phyloP scores from a whole-genome alignment of 1,140 invertebrate species.

The Aphelenchoides avenae region DNA sequence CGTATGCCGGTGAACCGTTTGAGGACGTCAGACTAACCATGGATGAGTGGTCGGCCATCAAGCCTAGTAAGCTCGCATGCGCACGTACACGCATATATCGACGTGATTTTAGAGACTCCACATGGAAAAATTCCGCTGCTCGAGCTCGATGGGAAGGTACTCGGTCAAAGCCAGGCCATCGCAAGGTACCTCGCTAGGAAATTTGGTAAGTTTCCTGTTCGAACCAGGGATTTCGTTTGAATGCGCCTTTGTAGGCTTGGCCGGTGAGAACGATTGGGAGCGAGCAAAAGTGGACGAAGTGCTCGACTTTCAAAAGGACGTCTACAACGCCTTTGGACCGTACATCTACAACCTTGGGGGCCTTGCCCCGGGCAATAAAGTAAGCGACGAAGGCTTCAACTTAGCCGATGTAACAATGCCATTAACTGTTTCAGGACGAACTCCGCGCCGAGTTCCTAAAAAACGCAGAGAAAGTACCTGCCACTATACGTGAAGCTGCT shows the following conservation, averaged over 20 bases:
- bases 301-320: slow-evolving; percentile 19
- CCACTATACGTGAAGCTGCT: not conserved
- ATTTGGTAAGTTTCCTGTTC: slow-evolving; percentile 32
- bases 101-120: no score
- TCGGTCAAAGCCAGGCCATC: slow-evolving; percentile 49
- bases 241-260: slow-evolving; percentile 3
- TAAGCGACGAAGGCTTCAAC: not conserved
- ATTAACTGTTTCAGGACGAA: not conserved
- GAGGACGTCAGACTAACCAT: no score
- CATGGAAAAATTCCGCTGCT: slow-evolving; percentile 55
- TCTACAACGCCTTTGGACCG: slow-evolving; percentile 3
- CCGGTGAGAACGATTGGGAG: slow-evolving; percentile 29
- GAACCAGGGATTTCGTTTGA: not conserved
- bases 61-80: no score
- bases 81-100: no score
- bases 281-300: slow-evolving; percentile 31
- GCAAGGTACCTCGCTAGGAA: slow-evolving; percentile 49
- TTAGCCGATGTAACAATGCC: not conserved
- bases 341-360: slow-evolving; percentile 13
- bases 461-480: not conserved
- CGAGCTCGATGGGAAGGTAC: slow-evolving; percentile 53
- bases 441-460: not conserved
- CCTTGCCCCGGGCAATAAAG: slow-evolving; percentile 2
- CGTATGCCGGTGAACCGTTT: no score
- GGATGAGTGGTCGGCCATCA: no score